Evolutionary conservation across 2,888 invertebrate genomes (phyloP), one percentile per base, ranked within the genome.

Genomic region (Mesochorus sp.): DNA sequence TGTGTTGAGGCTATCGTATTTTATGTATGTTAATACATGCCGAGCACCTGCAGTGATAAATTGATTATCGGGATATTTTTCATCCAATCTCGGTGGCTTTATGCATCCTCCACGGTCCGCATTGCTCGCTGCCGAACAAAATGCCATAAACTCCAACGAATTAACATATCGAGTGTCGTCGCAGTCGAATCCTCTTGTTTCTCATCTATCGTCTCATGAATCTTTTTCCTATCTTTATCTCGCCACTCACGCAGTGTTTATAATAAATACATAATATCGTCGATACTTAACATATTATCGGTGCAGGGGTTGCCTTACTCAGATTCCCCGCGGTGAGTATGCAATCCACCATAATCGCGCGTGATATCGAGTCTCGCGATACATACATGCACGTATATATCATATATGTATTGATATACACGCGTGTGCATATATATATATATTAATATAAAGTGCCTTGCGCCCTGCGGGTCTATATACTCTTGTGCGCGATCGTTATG

Each of bases 31-130:
- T 88, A 89, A 89, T 90, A 87, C 84, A 80, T 82, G 80, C 14
- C 64, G 83, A 84, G 85, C 87, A 88, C 87, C 88, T 86, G 88
- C 85, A 86, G 88, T 88, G 89, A 89, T 89, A 88, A 89, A 90
- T 90, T 89, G 87, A 89, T 89, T 89, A 88, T 83, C 82, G 83
- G 39, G 34, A 68, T 72, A 72, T 81, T 80, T 80, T 70, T 81
- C 80, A 66, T 77, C 57, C 66, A 76, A 72, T 78, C 66, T 57
- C 61, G 57, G 26, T 37, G 21, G n/a, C 28, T 64, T 70, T 57
- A 39, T 47, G 17, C 14, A 26, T 19, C n/a, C 51, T 64, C 64
- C 57, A 14, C n/a, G 14, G 21, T 10, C 14, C 8, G 12, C 28
- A 37, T 28, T 8, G 19, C 12, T 12, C 3, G 3, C 44, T 26